phyloP scores from a whole-genome alignment of 2,888 invertebrate genomes.

The Synergus itoensis region DNA sequence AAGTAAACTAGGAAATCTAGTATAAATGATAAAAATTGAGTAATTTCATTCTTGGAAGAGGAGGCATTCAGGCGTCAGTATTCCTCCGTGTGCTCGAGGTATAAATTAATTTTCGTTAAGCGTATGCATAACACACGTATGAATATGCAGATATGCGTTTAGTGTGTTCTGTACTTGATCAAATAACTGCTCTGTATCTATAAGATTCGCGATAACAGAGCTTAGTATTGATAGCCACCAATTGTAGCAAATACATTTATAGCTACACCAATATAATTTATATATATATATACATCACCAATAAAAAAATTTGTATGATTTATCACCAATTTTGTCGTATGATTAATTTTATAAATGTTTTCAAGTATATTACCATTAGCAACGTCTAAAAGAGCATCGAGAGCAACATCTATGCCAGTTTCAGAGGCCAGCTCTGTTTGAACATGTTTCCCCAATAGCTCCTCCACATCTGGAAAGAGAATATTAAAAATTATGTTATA shows the following conservation, averaged over 20 bases:
- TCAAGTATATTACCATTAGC: conserved; percentile 82
- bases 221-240: not conserved
- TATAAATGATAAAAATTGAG: not conserved
- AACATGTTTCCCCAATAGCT: conserved; percentile 87
- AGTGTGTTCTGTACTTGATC: conserved; percentile 3
- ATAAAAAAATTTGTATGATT: not conserved
- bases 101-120: conserved; percentile 23
- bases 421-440: conserved; percentile 86
- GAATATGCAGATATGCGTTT: conserved; percentile 9
- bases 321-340: not conserved
- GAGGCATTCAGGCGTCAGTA: not conserved
- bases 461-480: conserved; percentile 83
- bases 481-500: not conserved
- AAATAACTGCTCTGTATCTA: not conserved
- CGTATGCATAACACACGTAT: conserved; percentile 16
- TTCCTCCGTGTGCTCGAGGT: not conserved
- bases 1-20: not conserved
- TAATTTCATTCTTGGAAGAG: not conserved
- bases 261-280: not conserved
- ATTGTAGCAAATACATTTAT: not conserved
- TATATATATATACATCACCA: no score
- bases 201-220: not conserved
- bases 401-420: conserved; percentile 87
- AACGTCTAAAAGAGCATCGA: conserved; percentile 85
- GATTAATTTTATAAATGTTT: not conserved